Base-by-base conservation (phyloP, 2,113 vertebrate species). In the Petaurus breviceps region DNA sequence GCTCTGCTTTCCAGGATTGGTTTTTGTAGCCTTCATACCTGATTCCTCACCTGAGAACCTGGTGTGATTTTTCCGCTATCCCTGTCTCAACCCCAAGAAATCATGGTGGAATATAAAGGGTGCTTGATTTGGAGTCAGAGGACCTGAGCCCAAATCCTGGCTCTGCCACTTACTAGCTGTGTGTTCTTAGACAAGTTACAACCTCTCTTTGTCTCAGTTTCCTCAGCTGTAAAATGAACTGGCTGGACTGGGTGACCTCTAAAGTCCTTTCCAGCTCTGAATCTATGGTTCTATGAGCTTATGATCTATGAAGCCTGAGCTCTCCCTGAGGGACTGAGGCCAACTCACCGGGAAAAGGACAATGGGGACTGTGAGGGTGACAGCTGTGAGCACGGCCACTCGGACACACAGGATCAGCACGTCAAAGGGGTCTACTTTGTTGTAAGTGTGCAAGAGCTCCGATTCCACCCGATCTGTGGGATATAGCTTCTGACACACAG, bases 391-490 rank as follows among this genome's bases (percentile, higher is more conserved):
- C 98, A 99, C 99, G 0, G 99, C 99, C 97, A 99, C 98, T 3
- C 99, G 99, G 95, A 99, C 99, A 0, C 99, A 99, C 97, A 99
- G 98, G 97, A 99, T 99, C 96, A 99, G 98, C 53, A 99, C 99
- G 2, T 99, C 99, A 0, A 99, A 99, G 0, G 99, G 98, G 92
- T 99, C 99, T 93, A 99, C 99, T 8, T 98, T 98, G 98, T 95
- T 99, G 99, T 99, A 99, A 0, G 99, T 99, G 98, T 99, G 99
- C 97, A 99, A 99, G 94, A 99, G 98, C 97, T 99, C 99, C 0
- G 99, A 98, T 97, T 99, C 99, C 96, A 99, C 99, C 0, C 97
- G 98, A 19, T 95, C 99, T 99, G 98, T 0, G 46, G 95, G 92
- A 22, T 97, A 91, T 54, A 1, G 3, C n/a, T 43, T 5, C 68